These are phyloP conservation scores for Bombus pyrosoma DNA, from an alignment of 1,140 invertebrate species.

Conservation along the genomic window DNA sequence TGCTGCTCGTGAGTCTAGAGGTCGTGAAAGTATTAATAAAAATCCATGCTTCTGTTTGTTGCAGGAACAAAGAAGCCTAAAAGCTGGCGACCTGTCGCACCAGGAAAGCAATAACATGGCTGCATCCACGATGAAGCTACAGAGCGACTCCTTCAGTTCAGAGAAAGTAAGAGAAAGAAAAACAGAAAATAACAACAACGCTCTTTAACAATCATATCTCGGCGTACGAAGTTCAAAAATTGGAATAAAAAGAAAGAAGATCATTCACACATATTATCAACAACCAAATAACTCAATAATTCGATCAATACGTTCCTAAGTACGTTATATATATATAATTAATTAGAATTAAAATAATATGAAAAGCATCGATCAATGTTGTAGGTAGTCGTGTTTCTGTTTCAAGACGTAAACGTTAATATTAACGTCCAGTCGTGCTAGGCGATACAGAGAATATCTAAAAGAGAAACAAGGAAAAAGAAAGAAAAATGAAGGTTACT, in stretches of 20 bases:
- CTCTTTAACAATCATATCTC: too few relatives aligned
- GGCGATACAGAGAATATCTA: too few relatives aligned
- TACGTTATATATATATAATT: too few relatives aligned
- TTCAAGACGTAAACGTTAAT: too few relatives aligned
- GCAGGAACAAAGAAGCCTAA: conserved; percentile 90
- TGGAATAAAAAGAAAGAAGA: too few relatives aligned
- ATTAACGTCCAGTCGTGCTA: too few relatives aligned
- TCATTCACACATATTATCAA: background rate
- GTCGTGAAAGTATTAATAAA: conserved; percentile 22
- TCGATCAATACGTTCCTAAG: too few relatives aligned
- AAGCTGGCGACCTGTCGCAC: conserved; percentile 91
- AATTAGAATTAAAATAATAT: too few relatives aligned
- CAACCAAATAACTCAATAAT: background rate
- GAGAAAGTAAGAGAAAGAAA: conserved; percentile 86
- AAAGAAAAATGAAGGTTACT: background rate
- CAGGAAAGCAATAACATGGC: conserved; percentile 92
- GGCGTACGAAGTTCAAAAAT: too few relatives aligned
- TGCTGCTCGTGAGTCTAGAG: background rate
- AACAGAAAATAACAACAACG: background rate
- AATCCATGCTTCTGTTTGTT: conserved; percentile 67
- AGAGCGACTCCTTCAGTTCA: conserved; percentile 92
- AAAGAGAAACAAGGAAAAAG: too few relatives aligned
- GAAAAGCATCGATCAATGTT: too few relatives aligned
- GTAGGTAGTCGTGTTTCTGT: too few relatives aligned
- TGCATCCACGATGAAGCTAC: conserved; percentile 90